Conservation (phyloP, 2,113 vertebrate species). For the Morone saxatilis region DNA sequence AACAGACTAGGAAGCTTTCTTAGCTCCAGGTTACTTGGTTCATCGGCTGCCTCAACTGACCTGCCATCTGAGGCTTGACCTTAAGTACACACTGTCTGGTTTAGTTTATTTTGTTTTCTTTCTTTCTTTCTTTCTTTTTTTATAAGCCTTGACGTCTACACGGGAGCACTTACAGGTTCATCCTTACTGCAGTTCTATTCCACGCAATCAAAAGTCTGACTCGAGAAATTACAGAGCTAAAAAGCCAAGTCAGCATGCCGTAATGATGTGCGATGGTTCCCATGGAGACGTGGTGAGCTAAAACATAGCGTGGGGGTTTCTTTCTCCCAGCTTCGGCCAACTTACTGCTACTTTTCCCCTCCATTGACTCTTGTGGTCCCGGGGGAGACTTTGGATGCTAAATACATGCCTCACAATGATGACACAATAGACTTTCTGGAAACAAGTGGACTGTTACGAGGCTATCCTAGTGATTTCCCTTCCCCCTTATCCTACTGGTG, state of each 20-base stretch:
- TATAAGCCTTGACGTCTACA: background rate
- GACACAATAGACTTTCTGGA: constrained; percentile 79
- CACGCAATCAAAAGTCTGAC: background rate
- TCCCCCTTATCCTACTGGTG: constrained; percentile 27
- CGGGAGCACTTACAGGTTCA: background rate
- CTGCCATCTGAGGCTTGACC: background rate
- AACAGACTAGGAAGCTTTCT: constrained; percentile 1
- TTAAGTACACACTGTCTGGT: background rate
- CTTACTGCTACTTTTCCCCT: constrained; percentile 21
- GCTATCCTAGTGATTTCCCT: constrained; percentile 24
- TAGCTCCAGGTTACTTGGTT: constrained; percentile 50
- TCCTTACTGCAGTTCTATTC: background rate
- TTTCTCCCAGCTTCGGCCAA: background rate
- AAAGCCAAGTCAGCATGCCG: constrained; percentile 41
- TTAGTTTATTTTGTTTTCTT: constrained; percentile 3
- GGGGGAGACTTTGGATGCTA: constrained; percentile 34
- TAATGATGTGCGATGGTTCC: constrained; percentile 40
- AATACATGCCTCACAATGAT: constrained; percentile 64
- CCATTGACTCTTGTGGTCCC: constrained; percentile 28
- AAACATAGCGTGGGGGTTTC: background rate
- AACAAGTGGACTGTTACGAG: constrained; percentile 57
- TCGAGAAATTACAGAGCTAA: constrained; percentile 14
- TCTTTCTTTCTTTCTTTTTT: background rate
- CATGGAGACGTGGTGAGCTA: constrained; percentile 8
- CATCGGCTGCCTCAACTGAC: background rate